A percentile compares a stretch with the other conserved stretches of the same genome.
Conservation (phyloP, 2,113 vertebrate species). For the Podarcis muralis region DNA sequence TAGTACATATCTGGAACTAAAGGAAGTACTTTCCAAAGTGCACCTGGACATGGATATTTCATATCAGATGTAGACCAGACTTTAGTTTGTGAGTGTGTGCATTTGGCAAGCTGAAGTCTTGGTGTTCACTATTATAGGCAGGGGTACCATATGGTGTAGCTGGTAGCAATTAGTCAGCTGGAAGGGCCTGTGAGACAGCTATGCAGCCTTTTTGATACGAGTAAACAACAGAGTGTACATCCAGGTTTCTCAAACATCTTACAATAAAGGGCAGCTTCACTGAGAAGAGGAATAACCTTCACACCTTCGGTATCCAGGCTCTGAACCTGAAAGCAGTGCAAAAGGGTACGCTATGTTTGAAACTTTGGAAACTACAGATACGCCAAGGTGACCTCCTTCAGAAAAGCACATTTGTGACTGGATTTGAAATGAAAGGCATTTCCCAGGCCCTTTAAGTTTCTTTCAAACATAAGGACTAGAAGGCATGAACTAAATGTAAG, state of each 20-base stretch:
- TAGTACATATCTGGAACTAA: background rate
- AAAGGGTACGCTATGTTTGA: constrained; percentile 30
- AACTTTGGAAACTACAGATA: constrained; percentile 31
- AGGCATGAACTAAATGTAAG: constrained; percentile 45
- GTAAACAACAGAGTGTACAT: background rate
- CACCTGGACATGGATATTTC: background rate
- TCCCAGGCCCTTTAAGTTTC: constrained; percentile 50
- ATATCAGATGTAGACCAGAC: background rate
- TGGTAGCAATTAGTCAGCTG: background rate
- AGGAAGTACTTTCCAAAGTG: background rate
- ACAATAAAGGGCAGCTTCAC: background rate
- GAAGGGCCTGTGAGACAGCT: background rate
- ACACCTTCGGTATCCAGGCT: background rate
- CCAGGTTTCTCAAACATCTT: background rate
- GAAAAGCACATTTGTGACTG: constrained; percentile 39
- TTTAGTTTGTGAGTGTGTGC: background rate
- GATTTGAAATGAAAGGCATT: constrained; percentile 51
- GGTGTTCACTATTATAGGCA: background rate
- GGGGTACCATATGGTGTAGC: too few species aligned
- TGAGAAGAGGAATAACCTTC: background rate
- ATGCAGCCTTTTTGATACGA: background rate
- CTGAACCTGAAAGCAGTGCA: background rate
- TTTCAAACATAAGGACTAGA: constrained; percentile 49
- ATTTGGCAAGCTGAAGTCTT: background rate
- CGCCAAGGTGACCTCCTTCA: constrained; percentile 53